These are phyloP conservation scores for Sebastes goodei DNA, from an alignment of 2,797 vertebrate species.

Conservation along the genomic window DNA sequence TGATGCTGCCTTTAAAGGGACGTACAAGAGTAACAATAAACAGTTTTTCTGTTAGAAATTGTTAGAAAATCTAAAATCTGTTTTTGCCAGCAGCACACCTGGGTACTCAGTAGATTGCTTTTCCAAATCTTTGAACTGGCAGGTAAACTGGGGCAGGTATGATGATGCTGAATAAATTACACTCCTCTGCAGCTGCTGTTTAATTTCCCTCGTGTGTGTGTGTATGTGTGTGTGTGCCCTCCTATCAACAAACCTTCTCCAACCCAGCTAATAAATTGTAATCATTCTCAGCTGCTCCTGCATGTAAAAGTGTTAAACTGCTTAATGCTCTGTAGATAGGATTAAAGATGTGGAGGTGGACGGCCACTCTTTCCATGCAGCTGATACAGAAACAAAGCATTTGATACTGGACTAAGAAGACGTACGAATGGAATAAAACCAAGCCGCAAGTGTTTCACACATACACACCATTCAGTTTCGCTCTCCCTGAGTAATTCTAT, in stretches of 20 bases:
- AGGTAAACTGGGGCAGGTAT: constrained; percentile 14
- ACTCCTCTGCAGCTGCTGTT: constrained; percentile 58
- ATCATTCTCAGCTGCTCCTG: constrained; percentile 57
- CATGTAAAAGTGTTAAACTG: constrained; percentile 38
- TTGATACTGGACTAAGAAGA: constrained; percentile 32
- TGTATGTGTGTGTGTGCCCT: constrained; percentile 8
- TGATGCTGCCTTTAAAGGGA: too few relatives aligned
- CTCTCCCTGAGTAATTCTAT: constrained; percentile 64
- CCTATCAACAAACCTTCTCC: constrained; percentile 20
- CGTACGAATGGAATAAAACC: constrained; percentile 43
- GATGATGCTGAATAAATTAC: constrained; percentile 45
- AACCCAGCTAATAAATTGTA: constrained; percentile 41
- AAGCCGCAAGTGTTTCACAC: constrained; percentile 65
- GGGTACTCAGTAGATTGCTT: neutral
- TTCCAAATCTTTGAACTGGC: constrained; percentile 23
- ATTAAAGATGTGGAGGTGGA: neutral
- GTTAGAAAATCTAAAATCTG: neutral
- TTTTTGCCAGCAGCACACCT: constrained; percentile 1
- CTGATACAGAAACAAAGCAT: constrained; percentile 38
- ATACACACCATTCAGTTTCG: constrained; percentile 40
- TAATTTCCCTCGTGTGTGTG: constrained; percentile 46
- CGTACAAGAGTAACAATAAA: neutral
- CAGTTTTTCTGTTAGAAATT: neutral
- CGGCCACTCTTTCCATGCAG: constrained; percentile 1
- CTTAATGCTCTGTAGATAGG: constrained; percentile 17